Percentiles rank a stretch among this genome's conserved stretches.
Evolutionary conservation across 2,888 invertebrate genomes (phyloP).

Genomic region (Endomychus coccineus): DNA sequence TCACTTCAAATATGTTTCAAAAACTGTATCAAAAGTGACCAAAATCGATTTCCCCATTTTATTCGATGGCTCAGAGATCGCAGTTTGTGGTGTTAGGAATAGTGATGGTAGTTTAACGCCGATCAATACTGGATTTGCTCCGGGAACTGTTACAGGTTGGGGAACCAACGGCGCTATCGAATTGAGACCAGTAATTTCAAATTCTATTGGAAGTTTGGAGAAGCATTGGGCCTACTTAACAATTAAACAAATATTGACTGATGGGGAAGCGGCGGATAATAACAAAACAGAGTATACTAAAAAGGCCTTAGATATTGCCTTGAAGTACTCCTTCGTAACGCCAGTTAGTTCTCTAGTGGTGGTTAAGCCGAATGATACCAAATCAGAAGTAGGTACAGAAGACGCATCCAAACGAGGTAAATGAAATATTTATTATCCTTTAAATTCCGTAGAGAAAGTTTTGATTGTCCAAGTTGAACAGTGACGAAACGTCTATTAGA

Average conservation of each 20-base stretch:
- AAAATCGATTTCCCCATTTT: slow-evolving; percentile 50
- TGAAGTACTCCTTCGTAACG: slow-evolving; percentile 57
- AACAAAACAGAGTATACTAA: slow-evolving; percentile 41
- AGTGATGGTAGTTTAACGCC: too few species aligned
- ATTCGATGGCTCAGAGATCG: slow-evolving; percentile 56
- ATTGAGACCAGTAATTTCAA: slow-evolving; percentile 30
- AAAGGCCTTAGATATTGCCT: slow-evolving; percentile 50
- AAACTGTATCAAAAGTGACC: slow-evolving; percentile 51
- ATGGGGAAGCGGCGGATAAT: slow-evolving; percentile 38
- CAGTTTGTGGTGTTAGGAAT: slow-evolving; percentile 52
- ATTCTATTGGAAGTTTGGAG: slow-evolving; percentile 34
- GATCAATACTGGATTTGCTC: slow-evolving; percentile 3
- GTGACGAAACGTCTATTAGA: too few species aligned
- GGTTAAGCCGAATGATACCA: slow-evolving; percentile 54
- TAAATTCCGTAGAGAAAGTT: too few species aligned
- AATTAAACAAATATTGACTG: slow-evolving; percentile 56
- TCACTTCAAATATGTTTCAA: slow-evolving; percentile 53
- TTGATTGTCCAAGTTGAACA: too few species aligned
- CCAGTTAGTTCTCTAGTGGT: slow-evolving; percentile 62
- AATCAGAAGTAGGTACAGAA: slow-evolving; percentile 20
- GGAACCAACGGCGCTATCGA: slow-evolving; percentile 26
- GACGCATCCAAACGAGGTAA: slow-evolving; percentile 19
- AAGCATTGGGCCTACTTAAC: slow-evolving; percentile 60
- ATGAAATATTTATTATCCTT: too few species aligned
- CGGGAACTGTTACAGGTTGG: slow-evolving; percentile 21